Evolutionary conservation across 2,888 invertebrate genomes (phyloP).

Genomic region (Hemicrepidius hirtus): DNA sequence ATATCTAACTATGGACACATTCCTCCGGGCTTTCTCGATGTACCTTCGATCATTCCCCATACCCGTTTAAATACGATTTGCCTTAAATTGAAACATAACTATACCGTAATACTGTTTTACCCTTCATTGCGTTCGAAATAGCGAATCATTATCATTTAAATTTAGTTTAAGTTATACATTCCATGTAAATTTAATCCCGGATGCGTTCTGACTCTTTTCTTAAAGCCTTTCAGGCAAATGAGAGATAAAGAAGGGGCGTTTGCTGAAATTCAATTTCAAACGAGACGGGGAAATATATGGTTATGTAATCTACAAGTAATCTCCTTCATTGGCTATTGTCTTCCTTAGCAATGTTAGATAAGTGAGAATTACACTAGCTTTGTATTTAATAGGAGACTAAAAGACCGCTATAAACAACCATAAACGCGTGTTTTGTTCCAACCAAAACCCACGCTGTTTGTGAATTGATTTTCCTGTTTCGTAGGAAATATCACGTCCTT

Average conservation of each 20-base stretch:
- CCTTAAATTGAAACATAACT: conserved; percentile 35
- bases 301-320: conserved; percentile 44
- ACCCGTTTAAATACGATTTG: conserved; percentile 8
- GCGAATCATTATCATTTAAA: conserved; percentile 22
- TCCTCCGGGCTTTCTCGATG: conserved; percentile 24
- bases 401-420: conserved; percentile 45
- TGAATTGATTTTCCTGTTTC: conserved; percentile 20
- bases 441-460: conserved; percentile 29
- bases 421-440: conserved; percentile 43
- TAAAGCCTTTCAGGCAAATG: background rate
- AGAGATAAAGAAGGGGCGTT: conserved; percentile 12
- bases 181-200: background rate
- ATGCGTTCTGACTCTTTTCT: background rate
- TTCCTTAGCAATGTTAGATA: conserved; percentile 52
- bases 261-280: conserved; percentile 25
- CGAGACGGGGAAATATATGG: conserved; percentile 26
- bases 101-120: conserved; percentile 10
- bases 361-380: conserved; percentile 56
- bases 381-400: conserved; percentile 52
- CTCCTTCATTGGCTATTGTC: conserved; percentile 49
- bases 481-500: too few species aligned
- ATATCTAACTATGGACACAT: conserved; percentile 34
- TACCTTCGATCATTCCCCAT: conserved; percentile 4
- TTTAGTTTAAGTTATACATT: background rate
- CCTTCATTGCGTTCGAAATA: conserved; percentile 6